phyloP scores from a whole-genome alignment of 2,113 vertebrate species.

The Prinia subflava region DNA sequence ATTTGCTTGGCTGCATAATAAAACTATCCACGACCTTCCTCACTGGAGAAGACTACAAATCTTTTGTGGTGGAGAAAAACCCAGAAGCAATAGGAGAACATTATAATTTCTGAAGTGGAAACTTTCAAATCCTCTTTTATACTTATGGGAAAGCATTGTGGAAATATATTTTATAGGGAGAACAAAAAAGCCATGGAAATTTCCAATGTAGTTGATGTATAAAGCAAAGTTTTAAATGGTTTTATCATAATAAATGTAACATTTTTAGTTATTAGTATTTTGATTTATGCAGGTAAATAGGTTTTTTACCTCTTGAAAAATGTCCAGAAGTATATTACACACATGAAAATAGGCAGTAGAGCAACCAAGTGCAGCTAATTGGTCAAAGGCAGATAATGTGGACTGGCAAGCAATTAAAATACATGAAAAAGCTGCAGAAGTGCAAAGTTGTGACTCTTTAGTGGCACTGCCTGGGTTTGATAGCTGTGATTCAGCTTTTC shows the following conservation, averaged over 20 bases:
- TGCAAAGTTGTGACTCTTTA: not conserved
- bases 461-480: not conserved
- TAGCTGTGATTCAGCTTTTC: not conserved
- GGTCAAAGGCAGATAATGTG: not conserved
- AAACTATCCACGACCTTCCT: conserved; percentile 6
- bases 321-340: not conserved
- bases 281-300: not conserved
- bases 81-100: not conserved
- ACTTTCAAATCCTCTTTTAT: not conserved
- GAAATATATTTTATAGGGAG: not conserved
- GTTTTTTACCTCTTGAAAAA: not conserved
- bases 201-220: not conserved
- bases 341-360: not conserved
- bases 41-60: not conserved
- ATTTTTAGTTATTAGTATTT: not conserved
- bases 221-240: not conserved
- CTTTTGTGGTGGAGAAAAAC: not conserved
- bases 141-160: not conserved
- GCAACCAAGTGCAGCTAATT: not conserved
- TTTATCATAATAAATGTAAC: not conserved
- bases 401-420: not conserved
- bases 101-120: not conserved
- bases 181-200: not conserved
- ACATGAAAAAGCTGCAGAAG: not conserved
- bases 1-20: conserved; percentile 25